Conservation (phyloP, 1,140 invertebrate species). For the Linepithema humile region DNA sequence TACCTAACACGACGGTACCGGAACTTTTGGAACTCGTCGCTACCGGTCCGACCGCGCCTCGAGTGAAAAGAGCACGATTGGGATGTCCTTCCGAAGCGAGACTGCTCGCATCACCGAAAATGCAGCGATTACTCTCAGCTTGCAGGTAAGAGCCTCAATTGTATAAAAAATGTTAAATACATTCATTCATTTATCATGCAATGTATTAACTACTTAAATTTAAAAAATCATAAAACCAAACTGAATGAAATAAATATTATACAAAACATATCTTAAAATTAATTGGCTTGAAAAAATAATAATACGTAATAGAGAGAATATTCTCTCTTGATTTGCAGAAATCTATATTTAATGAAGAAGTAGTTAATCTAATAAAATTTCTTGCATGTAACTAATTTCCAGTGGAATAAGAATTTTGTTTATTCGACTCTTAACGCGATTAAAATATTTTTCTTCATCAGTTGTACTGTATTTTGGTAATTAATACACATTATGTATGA, state of each 20-base stretch:
- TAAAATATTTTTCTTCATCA: neutral
- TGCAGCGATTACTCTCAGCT: slow-evolving; percentile 82
- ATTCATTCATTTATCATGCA: too few relatives aligned
- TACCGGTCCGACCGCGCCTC: slow-evolving; percentile 79
- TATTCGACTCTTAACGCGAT: neutral
- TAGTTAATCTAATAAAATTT: neutral
- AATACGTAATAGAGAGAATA: neutral
- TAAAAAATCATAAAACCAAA: neutral
- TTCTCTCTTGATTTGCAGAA: neutral
- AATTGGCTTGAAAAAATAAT: neutral
- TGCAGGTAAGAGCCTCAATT: slow-evolving; percentile 77
- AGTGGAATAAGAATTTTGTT: neutral
- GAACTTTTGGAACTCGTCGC: slow-evolving; percentile 81
- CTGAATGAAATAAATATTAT: neutral
- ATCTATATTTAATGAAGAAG: neutral
- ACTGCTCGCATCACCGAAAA: slow-evolving; percentile 81
- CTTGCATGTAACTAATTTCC: neutral
- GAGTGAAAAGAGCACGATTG: slow-evolving; percentile 80
- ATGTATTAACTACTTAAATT: slow-evolving; percentile 3
- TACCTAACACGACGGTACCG: slow-evolving; percentile 77
- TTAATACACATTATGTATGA: neutral
- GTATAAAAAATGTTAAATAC: neutral
- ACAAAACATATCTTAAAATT: neutral
- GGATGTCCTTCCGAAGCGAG: slow-evolving; percentile 81
- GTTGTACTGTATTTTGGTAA: neutral